These are phyloP conservation scores for Apis dorsata DNA, from an alignment of 1,140 invertebrate genomes.

Conservation along the genomic window DNA sequence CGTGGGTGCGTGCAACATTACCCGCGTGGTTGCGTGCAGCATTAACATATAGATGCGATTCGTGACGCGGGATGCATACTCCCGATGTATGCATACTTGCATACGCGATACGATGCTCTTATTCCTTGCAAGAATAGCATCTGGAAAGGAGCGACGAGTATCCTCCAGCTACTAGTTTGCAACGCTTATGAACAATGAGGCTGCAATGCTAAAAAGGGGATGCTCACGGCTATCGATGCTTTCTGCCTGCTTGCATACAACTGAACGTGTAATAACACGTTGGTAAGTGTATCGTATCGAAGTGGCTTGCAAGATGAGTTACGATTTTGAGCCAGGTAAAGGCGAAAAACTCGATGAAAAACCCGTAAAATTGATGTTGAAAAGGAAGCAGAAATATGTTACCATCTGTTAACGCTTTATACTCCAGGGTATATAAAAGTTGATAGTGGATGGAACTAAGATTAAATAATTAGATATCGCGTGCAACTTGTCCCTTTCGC, in stretches of 20 bases:
- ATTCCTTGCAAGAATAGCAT: constrained; percentile 13
- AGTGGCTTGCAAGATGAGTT: background rate
- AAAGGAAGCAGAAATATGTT: background rate
- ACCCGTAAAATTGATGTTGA: background rate
- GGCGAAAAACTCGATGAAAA: background rate
- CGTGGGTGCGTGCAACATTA: constrained; percentile 63
- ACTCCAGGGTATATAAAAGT: background rate
- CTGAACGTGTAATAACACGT: constrained; percentile 32
- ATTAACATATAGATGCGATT: constrained; percentile 77
- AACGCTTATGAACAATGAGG: constrained; percentile 40
- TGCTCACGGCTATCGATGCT: constrained; percentile 25
- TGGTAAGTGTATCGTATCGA: constrained; percentile 12
- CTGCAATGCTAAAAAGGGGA: constrained; percentile 33
- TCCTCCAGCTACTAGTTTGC: constrained; percentile 47
- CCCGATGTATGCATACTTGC: constrained; percentile 26
- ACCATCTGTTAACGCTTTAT: background rate
- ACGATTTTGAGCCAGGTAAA: background rate
- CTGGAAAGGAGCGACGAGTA: constrained; percentile 2
- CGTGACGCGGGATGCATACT: constrained; percentile 69
- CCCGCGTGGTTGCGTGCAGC: constrained; percentile 57
- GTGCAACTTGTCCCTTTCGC: too few relatives aligned
- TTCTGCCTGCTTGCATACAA: background rate
- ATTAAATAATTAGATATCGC: too few relatives aligned
- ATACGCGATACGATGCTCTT: constrained; percentile 41
- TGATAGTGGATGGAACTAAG: too few relatives aligned